A percentile compares a stretch with the other conserved stretches of the same genome.
These are phyloP conservation scores for Cryptus armator DNA, from an alignment of 2,888 invertebrate species.

Conservation along the genomic window DNA sequence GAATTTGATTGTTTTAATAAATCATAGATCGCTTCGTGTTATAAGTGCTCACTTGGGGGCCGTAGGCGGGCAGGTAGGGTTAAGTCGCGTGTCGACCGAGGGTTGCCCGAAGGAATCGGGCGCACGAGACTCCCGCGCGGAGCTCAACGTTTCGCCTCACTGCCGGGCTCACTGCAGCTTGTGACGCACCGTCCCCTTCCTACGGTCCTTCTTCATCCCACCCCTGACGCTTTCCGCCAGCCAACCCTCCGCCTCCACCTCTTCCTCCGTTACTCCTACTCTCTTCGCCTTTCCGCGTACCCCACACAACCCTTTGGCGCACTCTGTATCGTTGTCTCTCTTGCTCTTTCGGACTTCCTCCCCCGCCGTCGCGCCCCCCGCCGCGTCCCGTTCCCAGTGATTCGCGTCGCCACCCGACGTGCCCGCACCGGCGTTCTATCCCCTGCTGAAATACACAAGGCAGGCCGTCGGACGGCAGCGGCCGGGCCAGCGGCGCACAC, in stretches of 20 bases:
- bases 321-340: slow-evolving; percentile 54
- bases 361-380: slow-evolving; percentile 67
- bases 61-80: slow-evolving; percentile 69
- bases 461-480: slow-evolving; percentile 76
- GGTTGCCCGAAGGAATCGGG: slow-evolving; percentile 73
- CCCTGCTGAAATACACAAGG: slow-evolving; percentile 75
- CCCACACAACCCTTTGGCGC: slow-evolving; percentile 69
- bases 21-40: slow-evolving; percentile 60
- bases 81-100: slow-evolving; percentile 73
- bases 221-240: slow-evolving; percentile 68
- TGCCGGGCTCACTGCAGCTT: slow-evolving; percentile 84
- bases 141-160: slow-evolving; percentile 84
- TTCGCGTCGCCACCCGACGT: slow-evolving; percentile 66
- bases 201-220: slow-evolving; percentile 62
- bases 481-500: slow-evolving; percentile 80
- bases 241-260: slow-evolving; percentile 65
- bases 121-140: slow-evolving; percentile 84
- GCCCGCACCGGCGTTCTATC: slow-evolving; percentile 70
- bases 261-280: slow-evolving; percentile 53
- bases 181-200: slow-evolving; percentile 83
- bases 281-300: slow-evolving; percentile 64
- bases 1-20: not conserved
- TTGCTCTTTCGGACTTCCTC: slow-evolving; percentile 47
- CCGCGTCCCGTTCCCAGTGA: slow-evolving; percentile 58
- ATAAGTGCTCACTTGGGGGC: slow-evolving; percentile 68